Conservation (phyloP, 2,113 vertebrate genomes). For the Limanda limanda region DNA sequence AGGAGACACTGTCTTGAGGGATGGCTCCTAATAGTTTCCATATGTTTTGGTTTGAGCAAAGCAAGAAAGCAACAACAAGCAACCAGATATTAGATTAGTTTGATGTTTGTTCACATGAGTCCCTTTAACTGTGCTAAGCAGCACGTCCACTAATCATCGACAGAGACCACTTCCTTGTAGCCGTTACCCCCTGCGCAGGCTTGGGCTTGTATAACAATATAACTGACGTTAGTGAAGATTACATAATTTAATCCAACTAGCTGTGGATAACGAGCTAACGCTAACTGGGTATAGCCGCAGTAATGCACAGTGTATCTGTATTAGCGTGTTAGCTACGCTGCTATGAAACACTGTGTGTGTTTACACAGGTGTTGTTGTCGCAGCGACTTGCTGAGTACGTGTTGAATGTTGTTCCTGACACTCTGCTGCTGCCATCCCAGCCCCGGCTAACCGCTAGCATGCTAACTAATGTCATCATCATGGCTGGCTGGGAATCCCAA, state of each 20-base stretch:
- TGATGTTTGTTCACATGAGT: no score
- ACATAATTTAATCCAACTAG: slow-evolving; percentile 50
- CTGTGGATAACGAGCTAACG: slow-evolving; percentile 37
- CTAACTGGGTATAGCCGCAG: slow-evolving; percentile 38
- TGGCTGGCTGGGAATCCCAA: slow-evolving; percentile 62
- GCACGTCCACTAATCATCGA: neutral
- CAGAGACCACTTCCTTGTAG: neutral
- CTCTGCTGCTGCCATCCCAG: slow-evolving; percentile 30
- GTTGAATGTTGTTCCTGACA: slow-evolving; percentile 61
- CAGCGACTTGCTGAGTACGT: slow-evolving; percentile 33
- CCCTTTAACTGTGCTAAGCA: neutral
- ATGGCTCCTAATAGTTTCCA: no score
- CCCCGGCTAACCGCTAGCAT: slow-evolving; percentile 60
- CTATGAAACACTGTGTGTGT: neutral
- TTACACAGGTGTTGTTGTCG: neutral
- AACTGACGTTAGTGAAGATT: slow-evolving; percentile 26
- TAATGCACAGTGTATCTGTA: neutral
- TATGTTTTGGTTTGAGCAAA: neutral
- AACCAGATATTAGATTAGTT: neutral
- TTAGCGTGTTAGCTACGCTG: neutral
- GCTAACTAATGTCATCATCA: slow-evolving; percentile 65
- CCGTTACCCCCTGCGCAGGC: neutral
- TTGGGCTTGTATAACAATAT: neutral
- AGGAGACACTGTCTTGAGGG: no score
- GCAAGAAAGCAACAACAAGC: neutral